phyloP scores from a whole-genome alignment of 1,140 invertebrate genomes.

The Tenebrio molitor region DNA sequence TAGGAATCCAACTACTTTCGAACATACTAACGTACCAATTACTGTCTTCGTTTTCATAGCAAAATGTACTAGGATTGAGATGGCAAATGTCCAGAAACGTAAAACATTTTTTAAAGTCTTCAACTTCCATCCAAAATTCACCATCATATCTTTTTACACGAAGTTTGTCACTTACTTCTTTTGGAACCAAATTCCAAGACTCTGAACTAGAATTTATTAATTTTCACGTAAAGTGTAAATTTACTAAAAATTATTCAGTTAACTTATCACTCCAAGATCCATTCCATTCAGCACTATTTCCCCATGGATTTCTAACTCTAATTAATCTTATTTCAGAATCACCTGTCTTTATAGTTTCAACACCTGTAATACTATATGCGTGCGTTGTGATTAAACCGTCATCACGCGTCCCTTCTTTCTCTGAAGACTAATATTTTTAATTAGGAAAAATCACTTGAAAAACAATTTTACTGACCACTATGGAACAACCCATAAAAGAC shows the following conservation, averaged over 20 bases:
- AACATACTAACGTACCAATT: constrained; percentile 40
- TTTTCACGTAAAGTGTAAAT: too few relatives aligned
- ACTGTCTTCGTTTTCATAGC: neutral
- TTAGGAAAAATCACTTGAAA: constrained; percentile 19
- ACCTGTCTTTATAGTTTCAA: neutral
- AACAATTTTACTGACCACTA: constrained; percentile 23
- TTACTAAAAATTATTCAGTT: constrained; percentile 62
- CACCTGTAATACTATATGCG: neutral
- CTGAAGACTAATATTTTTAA: constrained; percentile 8
- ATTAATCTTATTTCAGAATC: constrained; percentile 70
- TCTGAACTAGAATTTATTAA: constrained; percentile 69
- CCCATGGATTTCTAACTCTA: constrained; percentile 94
- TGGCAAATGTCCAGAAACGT: constrained; percentile 46
- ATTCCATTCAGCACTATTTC: constrained; percentile 97
- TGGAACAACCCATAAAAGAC: constrained; percentile 16
- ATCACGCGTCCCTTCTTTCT: neutral
- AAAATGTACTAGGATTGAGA: constrained; percentile 23
- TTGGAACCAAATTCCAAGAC: constrained; percentile 88
- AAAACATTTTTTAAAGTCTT: constrained; percentile 34
- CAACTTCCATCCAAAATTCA: constrained; percentile 92
- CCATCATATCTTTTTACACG: constrained; percentile 92
- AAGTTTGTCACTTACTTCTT: constrained; percentile 87
- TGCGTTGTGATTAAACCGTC: constrained; percentile 5
- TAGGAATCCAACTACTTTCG: constrained; percentile 33
- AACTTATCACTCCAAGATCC: constrained; percentile 94